Base-by-base conservation (phyloP, 2,888 invertebrate species). In the Aproaerema taeniolella region DNA sequence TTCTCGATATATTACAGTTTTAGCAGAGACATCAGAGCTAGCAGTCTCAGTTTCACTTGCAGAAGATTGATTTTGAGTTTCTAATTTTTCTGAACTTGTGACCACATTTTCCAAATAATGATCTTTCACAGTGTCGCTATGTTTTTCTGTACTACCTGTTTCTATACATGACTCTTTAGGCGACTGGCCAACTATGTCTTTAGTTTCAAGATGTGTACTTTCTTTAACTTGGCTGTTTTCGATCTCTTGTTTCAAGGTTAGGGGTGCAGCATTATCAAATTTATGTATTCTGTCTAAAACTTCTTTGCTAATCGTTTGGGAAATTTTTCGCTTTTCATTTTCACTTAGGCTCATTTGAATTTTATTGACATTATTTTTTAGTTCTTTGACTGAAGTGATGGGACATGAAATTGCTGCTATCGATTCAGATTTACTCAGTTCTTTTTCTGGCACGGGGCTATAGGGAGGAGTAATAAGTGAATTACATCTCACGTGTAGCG, bases 221-320 rank as follows among this genome's bases (percentile, higher is more conserved):
- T 13, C 25, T 25, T 42, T 38, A 14, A 15, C 2, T 14, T 34
- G 15, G 16, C 89, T 90, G 12, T 91, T 91, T 46, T 90, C 78
- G 1, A 91, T 89, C 68, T 92, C 91, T 61, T 90, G 72, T 51
- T 69, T 68, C 10, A 69, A 47, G 10, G 68, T 54, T 17, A 67
- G 38, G 6, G 65, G 65, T 1, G 44, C 49, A 24, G 57, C 47
- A 20, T 48, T 65, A 47, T 80, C 79, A 47, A 81, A 76, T 53
- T 87, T 88, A 28, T 77, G 87, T 9, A 92, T 88, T 59, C 90
- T 90, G 51, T 90, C 90, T 47, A 93, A 74, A 15, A 93, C 88
- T 73, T 95, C 93, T 61, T 90, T 91, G 51, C 94, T 91, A 3
- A 95, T 76, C 1, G 90, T 90, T 71, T 92, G 89, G 0, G 93